phyloP scores from a whole-genome alignment of 1,140 invertebrate genomes.

The Portunus trituberculatus region DNA sequence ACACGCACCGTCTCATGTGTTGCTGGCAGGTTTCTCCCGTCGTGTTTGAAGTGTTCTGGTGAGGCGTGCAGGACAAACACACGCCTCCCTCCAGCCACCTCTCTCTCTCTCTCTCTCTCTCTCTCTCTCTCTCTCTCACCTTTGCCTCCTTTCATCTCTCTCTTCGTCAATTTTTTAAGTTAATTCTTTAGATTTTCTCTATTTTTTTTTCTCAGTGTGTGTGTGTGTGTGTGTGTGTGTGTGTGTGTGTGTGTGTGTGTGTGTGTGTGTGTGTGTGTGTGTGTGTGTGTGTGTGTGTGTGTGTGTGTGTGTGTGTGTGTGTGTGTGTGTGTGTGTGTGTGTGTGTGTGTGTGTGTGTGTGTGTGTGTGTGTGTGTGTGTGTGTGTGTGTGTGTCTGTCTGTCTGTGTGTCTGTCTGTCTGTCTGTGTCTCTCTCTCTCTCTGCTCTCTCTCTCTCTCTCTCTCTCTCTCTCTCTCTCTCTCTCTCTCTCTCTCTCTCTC shows the following conservation, averaged over 20 bases:
- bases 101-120: background rate
- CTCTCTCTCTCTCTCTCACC: background rate
- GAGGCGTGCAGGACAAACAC: background rate
- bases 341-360: no score
- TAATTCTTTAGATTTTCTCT: background rate
- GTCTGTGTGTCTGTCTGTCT: no score
- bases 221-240: background rate
- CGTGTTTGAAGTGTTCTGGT: background rate
- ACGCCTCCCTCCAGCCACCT: background rate
- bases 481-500: background rate
- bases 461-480: background rate
- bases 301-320: no score
- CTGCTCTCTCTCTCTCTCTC: background rate
- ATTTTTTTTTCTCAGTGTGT: background rate
- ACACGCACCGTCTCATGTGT: background rate
- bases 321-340: no score
- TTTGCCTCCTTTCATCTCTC: background rate
- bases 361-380: no score
- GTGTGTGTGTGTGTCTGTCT: no score
- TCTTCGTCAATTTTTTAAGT: background rate
- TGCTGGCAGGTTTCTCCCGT: background rate
- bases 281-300: background rate
- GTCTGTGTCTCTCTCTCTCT: no score
- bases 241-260: no score
- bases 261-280: no score